Base-by-base conservation (phyloP, 2,113 vertebrate genomes). In the Scophthalmus maximus region DNA sequence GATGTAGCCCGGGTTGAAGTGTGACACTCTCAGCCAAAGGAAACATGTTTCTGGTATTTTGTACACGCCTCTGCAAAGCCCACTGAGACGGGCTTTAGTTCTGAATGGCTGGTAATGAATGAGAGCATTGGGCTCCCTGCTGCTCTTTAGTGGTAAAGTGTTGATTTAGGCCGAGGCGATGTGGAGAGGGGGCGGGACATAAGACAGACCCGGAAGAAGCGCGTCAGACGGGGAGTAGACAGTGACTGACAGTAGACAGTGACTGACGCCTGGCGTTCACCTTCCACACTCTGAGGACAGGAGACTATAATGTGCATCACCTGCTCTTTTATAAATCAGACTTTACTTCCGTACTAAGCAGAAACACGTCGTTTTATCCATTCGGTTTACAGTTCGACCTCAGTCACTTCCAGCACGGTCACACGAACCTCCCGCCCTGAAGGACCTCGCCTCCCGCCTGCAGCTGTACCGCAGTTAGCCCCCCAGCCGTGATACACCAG, bases 371-470 rank as follows among this genome's bases (percentile, higher is more conserved):
- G 29, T 26, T 55, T 36, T 4, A 49, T 22, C n/a, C 27, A 32
- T 17, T 59, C 2, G 62, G n/a, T 72, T 38, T 12, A 12, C 22
- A 4, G 2, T 62, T 89, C n/a, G 81, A 81, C 76, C 81, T 82
- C 55, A 73, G 50, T 69, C 5, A 20, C 14, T 7, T 32, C 40
- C 34, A 5, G 4, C 40, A 32, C 38, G 32, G 26, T 36, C 46
- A 49, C 46, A 49, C 17, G 42, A 17, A 44, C 17, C 42, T 44
- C 42, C 36, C 18, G 18, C 42, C 4, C 2, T 36, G 66, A 67
- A 73, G 23, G 5, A 59, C 42, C 23, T 61, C n/a, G 0, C 8
- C 53, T 30, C 2, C 25, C 44, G 17, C 25, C 42, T 3, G 23
- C 9, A 23, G 2, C 6, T 3, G 14, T 18, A n/a, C 1, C 30